A percentile compares a stretch with the other conserved stretches of the same genome.
phyloP scores from a whole-genome alignment of 2,888 invertebrate species.

The Resseliella maxima region DNA sequence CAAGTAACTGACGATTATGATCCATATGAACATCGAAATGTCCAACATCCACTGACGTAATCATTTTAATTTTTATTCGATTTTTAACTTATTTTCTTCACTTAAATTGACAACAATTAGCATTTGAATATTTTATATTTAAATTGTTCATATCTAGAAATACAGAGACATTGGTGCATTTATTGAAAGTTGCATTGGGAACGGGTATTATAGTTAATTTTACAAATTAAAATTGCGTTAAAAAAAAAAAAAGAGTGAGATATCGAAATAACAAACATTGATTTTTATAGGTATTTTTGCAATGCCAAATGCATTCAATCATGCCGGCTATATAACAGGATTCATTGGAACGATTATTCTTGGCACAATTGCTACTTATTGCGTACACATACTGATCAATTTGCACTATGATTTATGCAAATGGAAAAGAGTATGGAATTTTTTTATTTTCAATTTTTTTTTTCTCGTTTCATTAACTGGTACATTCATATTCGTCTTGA shows the following conservation, averaged over 20 bases:
- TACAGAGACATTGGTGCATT: slow-evolving; percentile 85
- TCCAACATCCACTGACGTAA: slow-evolving; percentile 50
- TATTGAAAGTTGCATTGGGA: slow-evolving; percentile 92
- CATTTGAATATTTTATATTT: not conserved
- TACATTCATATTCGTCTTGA: slow-evolving; percentile 62
- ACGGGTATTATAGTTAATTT: slow-evolving; percentile 75
- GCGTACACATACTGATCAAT: slow-evolving; percentile 84
- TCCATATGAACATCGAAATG: slow-evolving; percentile 40
- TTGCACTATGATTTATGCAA: slow-evolving; percentile 73
- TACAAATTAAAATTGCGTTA: no score
- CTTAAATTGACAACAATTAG: not conserved
- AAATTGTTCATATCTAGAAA: slow-evolving; percentile 72
- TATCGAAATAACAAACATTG: no score
- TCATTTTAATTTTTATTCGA: no score
- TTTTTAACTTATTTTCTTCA: not conserved
- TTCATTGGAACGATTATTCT: slow-evolving; percentile 83
- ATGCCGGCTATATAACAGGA: slow-evolving; percentile 76
- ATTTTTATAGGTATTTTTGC: slow-evolving; percentile 76
- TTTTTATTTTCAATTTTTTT: not conserved
- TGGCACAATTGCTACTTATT: slow-evolving; percentile 91
- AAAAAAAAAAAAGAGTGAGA: no score
- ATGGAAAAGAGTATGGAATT: slow-evolving; percentile 66
- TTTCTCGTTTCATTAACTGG: not conserved
- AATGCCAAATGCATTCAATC: slow-evolving; percentile 78
- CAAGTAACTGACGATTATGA: not conserved